Conservation (phyloP, 2,797 vertebrate species). For the Gambelia wislizenii region DNA sequence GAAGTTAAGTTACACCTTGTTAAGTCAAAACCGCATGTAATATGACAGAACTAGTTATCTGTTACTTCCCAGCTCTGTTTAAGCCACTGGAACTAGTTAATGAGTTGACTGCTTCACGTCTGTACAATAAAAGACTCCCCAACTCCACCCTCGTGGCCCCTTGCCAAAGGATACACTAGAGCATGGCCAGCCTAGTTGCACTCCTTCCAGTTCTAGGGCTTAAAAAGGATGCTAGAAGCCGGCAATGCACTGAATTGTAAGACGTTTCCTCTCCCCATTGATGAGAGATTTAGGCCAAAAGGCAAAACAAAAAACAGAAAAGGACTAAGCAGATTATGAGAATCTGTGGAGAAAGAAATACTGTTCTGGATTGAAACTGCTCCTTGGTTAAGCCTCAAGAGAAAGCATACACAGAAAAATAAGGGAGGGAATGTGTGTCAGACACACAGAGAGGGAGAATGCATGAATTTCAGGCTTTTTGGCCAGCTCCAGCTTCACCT, state of each 20-base stretch:
- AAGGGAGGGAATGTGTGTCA: too few species aligned
- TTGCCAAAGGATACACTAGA: not conserved
- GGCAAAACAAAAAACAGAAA: not conserved
- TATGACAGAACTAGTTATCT: too few species aligned
- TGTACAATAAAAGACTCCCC: too few species aligned
- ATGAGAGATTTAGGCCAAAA: not conserved
- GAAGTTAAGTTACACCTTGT: too few species aligned
- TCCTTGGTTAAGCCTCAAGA: not conserved
- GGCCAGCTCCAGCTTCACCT: not conserved
- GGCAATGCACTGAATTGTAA: not conserved
- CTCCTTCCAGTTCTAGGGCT: not conserved
- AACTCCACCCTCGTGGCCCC: too few species aligned
- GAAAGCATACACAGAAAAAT: not conserved
- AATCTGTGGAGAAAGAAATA: not conserved
- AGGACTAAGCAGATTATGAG: conserved; percentile 45
- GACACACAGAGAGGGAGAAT: not conserved
- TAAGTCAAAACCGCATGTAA: too few species aligned
- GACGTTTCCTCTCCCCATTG: conserved; percentile 23
- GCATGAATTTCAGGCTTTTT: not conserved
- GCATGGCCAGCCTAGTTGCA: not conserved
- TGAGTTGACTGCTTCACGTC: too few species aligned
- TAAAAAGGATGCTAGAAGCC: conserved; percentile 9
- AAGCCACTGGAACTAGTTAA: not conserved
- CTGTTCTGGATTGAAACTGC: not conserved
- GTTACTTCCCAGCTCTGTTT: not conserved